Conservation (phyloP, 2,888 invertebrate genomes). For the Pomacea canaliculata region DNA sequence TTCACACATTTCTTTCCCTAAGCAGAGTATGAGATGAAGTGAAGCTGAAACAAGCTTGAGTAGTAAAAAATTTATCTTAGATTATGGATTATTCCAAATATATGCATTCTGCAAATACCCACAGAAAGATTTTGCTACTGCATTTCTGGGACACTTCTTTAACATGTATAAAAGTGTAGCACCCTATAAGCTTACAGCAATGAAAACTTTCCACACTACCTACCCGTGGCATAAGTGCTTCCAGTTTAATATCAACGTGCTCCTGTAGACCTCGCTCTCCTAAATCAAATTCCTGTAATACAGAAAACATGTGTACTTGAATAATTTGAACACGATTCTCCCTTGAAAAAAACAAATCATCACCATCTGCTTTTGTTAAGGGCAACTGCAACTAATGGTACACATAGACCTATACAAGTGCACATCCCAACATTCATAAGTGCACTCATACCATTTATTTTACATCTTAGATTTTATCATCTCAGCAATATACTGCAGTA, state of each 20-base stretch:
- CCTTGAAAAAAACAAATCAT: background rate
- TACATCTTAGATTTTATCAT: too few species aligned
- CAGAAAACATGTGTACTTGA: background rate
- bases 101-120: too few species aligned
- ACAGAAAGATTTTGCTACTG: too few species aligned
- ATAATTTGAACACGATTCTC: background rate
- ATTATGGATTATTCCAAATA: too few species aligned
- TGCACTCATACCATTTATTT: background rate
- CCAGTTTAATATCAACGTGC: slow-evolving; percentile 73
- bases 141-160: too few species aligned
- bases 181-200: too few species aligned
- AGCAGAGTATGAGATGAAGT: background rate
- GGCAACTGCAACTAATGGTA: background rate
- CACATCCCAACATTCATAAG: background rate
- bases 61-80: too few species aligned
- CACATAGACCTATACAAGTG: background rate
- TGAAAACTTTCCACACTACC: slow-evolving; percentile 40
- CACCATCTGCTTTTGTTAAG: background rate
- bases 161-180: too few species aligned
- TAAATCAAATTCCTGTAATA: slow-evolving; percentile 35
- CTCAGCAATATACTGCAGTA: too few species aligned
- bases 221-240: slow-evolving; percentile 94
- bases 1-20: too few species aligned
- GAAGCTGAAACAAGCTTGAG: too few species aligned
- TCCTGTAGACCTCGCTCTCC: slow-evolving; percentile 40